phyloP scores from a whole-genome alignment of 2,888 invertebrate genomes.

The Orthosia cruda region DNA sequence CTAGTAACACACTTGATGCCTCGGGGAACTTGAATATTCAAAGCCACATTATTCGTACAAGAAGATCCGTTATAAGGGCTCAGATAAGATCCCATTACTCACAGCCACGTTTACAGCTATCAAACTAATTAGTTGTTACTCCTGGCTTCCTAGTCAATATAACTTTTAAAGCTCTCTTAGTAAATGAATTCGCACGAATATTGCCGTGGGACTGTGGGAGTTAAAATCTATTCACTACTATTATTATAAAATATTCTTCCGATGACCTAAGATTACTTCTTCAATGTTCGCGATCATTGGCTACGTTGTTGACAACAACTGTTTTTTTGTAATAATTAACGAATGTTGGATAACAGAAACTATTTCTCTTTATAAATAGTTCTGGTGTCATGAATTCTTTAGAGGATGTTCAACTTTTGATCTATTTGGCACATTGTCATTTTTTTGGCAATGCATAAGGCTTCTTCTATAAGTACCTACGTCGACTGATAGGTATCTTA shows the following conservation, averaged over 20 bases:
- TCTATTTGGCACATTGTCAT: constrained; percentile 10
- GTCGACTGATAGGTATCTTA: not conserved
- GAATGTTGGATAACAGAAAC: constrained; percentile 1
- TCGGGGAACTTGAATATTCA: not conserved
- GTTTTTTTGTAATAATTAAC: not conserved
- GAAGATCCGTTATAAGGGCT: not conserved
- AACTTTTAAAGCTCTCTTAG: constrained; percentile 23
- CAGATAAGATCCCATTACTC: not conserved
- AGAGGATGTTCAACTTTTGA: constrained; percentile 29
- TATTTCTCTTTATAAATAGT: constrained; percentile 3
- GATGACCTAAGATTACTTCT: constrained; percentile 64
- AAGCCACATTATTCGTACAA: not conserved
- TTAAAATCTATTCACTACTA: constrained; percentile 46
- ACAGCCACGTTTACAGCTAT: not conserved
- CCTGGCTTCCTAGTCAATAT: constrained; percentile 39
- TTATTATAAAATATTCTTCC: constrained; percentile 49
- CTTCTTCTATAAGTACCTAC: not conserved
- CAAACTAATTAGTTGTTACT: constrained; percentile 22
- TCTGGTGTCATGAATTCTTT: constrained; percentile 11
- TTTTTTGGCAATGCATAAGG: not conserved
- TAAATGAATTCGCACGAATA: constrained; percentile 56
- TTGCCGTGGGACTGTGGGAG: constrained; percentile 59
- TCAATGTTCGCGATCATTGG: constrained; percentile 52
- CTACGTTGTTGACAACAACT: constrained; percentile 28
- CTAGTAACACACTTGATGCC: not conserved